Evolutionary conservation across 1,140 invertebrate genomes (phyloP).

Genomic region (Protaetia brevitarsis): DNA sequence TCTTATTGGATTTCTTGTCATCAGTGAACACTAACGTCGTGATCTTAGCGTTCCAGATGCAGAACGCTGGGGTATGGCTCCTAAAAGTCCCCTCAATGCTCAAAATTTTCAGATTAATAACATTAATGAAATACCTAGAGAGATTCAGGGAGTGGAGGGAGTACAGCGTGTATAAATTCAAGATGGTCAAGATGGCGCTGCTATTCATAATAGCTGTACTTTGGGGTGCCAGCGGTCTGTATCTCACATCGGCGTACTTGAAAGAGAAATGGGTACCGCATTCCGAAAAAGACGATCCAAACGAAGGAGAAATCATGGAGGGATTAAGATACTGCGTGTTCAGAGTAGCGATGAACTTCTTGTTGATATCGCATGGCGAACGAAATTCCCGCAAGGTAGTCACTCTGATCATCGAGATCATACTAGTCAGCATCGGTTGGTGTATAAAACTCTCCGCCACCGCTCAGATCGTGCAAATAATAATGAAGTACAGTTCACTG

Average conservation of each 20-base stretch:
- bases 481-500: too few relatives aligned
- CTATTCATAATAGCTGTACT: not conserved
- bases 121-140: constrained; percentile 1
- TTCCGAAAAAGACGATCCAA: too few relatives aligned
- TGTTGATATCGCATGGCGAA: too few relatives aligned
- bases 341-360: too few relatives aligned
- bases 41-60: not conserved
- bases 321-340: too few relatives aligned
- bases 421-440: too few relatives aligned
- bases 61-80: not conserved
- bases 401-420: too few relatives aligned
- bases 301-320: too few relatives aligned
- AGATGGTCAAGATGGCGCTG: constrained; percentile 1
- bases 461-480: too few relatives aligned
- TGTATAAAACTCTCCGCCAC: too few relatives aligned
- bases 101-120: constrained; percentile 4
- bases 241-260: not conserved
- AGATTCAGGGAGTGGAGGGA: not conserved
- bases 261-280: constrained; percentile 10
- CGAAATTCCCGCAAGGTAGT: too few relatives aligned
- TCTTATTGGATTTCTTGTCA: constrained; percentile 22
- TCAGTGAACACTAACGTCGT: constrained; percentile 18
- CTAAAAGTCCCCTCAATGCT: not conserved
- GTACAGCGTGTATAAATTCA: not conserved
- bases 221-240: not conserved